Conservation (phyloP, 2,797 vertebrate species). For the Sandelia bainsii region DNA sequence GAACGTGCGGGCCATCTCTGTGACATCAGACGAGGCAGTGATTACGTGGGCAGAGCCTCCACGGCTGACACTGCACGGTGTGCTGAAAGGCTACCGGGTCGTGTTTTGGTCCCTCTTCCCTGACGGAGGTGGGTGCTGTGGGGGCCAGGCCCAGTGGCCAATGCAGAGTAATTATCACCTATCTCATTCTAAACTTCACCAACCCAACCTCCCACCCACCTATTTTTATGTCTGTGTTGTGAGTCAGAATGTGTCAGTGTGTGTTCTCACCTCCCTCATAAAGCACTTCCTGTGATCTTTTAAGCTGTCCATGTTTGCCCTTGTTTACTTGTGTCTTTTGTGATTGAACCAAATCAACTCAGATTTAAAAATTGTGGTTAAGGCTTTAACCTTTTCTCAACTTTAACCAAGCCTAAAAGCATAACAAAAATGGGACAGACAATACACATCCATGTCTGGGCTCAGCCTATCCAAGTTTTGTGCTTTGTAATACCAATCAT, state of each 20-base stretch:
- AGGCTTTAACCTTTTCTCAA: no score
- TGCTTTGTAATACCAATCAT: no score
- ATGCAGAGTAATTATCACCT: slow-evolving; percentile 85
- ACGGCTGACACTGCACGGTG: slow-evolving; percentile 95
- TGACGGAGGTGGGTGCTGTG: slow-evolving; percentile 93
- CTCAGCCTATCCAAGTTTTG: neutral
- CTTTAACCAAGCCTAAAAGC: no score
- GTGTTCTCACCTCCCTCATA: slow-evolving; percentile 46
- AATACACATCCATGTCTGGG: neutral
- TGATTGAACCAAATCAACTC: no score
- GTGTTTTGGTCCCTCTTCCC: slow-evolving; percentile 99
- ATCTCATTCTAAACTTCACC: slow-evolving; percentile 79
- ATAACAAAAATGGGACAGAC: neutral
- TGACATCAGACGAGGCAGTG: slow-evolving; percentile 95
- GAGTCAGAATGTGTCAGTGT: slow-evolving; percentile 40
- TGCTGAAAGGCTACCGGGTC: slow-evolving; percentile 95
- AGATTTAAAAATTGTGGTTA: no score
- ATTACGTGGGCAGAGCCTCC: slow-evolving; percentile 98
- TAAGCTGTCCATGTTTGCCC: slow-evolving; percentile 25
- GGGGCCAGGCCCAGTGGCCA: slow-evolving; percentile 81
- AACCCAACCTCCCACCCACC: slow-evolving; percentile 23
- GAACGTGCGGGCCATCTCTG: slow-evolving; percentile 94
- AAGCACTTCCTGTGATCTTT: slow-evolving; percentile 47
- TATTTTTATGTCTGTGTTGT: slow-evolving; percentile 52
- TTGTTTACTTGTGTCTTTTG: slow-evolving; percentile 15